Conservation (phyloP, 2,113 vertebrate genomes). For the Ictalurus punctatus region DNA sequence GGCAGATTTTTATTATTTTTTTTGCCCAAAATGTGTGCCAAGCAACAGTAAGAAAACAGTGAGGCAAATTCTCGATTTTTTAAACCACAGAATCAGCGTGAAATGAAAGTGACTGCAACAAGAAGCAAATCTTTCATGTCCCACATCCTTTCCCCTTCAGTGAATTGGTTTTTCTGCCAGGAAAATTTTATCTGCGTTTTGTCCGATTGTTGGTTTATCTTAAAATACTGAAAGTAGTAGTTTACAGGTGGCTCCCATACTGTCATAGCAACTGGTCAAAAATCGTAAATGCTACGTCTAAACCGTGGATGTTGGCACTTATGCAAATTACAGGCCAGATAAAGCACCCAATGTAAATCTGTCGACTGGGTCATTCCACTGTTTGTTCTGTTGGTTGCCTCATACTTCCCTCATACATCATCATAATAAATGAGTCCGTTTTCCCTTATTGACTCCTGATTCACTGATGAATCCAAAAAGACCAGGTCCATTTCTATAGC, state of each 20-base stretch:
- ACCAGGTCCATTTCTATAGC: conserved; percentile 18
- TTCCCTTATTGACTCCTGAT: neutral
- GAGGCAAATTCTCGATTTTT: neutral
- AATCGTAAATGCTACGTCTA: neutral
- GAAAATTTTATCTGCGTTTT: neutral
- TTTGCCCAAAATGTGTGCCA: neutral
- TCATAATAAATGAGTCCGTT: conserved; percentile 1
- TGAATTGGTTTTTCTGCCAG: neutral
- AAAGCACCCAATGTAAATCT: conserved; percentile 32
- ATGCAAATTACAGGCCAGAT: conserved; percentile 39
- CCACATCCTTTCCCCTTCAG: neutral
- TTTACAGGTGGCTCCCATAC: neutral
- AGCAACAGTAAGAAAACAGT: neutral
- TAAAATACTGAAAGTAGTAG: neutral
- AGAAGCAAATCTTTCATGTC: neutral
- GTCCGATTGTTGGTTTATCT: neutral
- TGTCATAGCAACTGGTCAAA: neutral
- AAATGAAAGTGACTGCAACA: neutral
- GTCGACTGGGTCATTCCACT: conserved; percentile 24
- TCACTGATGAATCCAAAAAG: conserved; percentile 4
- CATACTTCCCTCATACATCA: conserved; percentile 7
- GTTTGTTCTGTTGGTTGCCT: neutral
- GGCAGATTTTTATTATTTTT: neutral
- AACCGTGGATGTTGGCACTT: neutral
- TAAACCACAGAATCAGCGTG: neutral